Base-by-base conservation (phyloP, 2,113 vertebrate genomes). In the Ursus arctos region DNA sequence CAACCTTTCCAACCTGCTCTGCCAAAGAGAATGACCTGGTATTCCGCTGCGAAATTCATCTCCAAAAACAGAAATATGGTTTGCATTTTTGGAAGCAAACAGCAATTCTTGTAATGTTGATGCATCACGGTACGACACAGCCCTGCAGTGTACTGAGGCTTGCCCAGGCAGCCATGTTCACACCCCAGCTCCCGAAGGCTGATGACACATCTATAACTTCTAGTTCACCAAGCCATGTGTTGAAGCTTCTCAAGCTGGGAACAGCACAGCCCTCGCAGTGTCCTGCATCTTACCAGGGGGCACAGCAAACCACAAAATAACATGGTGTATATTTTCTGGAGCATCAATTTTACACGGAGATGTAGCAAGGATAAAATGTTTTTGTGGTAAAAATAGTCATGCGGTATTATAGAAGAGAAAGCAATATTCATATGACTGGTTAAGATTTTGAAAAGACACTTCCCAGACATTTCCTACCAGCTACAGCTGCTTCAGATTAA, bases 51-150 rank as follows among this genome's bases (percentile, higher is more conserved):
- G 80, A 94, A 88, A 92, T 65, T 88, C 81, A 82, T 43, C 49
- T 91, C 49, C 31, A 40, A 95, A 69, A 88, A 87, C 24, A 67
- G 33, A 87, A 91, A 55, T 4, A 24, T 2, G 7, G 36, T 49
- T 47, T 97, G 51, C 15, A 67, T 61, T 80, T 94, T 63, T 84
- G 36, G 53, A 97, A 84, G 61, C 15, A 92, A 96, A 90, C 0
- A 79, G 33, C 51, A 79, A 77, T 36, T 91, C 47, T 86, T 51
- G 33, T 71, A 63, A 79, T 19, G 47, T 7, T 55, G 65, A 69
- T 51, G 31, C 53, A 92, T 71, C 72, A 43, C 24, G 79, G 40
- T 28, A 28, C 2, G 28, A 24, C 31, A 36, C 15, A 77, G 51
- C 18, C 11, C 90, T 43, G 3, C 28, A 55, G 24, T 81, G 36